Percentiles rank a stretch among this genome's conserved stretches.
Evolutionary conservation across 2,113 vertebrate species (phyloP).

Genomic region (Gorsachius goisagi): DNA sequence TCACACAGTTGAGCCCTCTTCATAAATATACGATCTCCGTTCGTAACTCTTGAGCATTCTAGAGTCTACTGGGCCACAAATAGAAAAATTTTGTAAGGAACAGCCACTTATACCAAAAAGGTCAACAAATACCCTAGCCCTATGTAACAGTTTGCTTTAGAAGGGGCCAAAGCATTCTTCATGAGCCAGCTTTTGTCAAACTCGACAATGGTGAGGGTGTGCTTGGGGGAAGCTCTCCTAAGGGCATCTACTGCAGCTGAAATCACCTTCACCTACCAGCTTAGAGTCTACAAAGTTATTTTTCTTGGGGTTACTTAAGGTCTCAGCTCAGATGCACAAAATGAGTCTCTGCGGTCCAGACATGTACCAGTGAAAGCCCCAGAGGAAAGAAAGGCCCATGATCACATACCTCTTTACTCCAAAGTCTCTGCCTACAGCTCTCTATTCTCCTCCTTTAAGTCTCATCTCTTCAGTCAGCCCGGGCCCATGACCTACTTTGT

Average conservation of each 20-base stretch:
- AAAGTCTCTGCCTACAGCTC: neutral
- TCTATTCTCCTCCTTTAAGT: neutral
- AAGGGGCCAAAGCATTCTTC: neutral
- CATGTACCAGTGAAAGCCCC: neutral
- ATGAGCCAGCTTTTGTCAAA: neutral
- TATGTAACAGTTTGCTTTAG: neutral
- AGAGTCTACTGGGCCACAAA: neutral
- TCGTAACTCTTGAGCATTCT: neutral
- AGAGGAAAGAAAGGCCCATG: neutral
- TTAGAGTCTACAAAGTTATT: too few species aligned
- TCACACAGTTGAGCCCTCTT: neutral
- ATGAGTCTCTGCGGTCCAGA: neutral
- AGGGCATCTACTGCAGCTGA: neutral
- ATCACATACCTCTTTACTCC: neutral
- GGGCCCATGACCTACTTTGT: neutral
- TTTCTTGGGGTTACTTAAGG: neutral
- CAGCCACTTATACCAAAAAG: neutral
- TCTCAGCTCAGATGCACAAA: neutral
- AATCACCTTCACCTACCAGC: neutral
- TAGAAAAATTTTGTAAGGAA: neutral
- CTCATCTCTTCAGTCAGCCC: neutral
- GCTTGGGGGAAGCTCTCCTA: neutral
- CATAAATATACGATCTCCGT: neutral
- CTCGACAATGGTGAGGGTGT: rapidly evolving
- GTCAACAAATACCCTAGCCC: neutral